Conservation (phyloP, 2,888 invertebrate species). For the Dicyrtomina minuta region DNA sequence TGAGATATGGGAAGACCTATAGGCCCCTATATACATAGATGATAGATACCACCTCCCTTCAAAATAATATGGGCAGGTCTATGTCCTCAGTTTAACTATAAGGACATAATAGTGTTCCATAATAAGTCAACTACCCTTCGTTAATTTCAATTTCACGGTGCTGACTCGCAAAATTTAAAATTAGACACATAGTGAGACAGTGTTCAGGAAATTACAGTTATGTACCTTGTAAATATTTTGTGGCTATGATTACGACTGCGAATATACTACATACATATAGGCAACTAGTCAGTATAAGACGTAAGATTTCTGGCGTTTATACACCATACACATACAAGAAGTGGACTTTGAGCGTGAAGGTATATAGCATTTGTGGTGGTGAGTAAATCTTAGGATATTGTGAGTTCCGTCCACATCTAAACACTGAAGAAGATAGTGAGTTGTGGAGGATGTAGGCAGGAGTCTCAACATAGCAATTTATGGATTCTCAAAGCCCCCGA, state of each 20-base stretch:
- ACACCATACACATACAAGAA: too few species aligned
- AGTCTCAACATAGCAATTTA: conserved; percentile 24
- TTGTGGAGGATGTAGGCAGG: background rate
- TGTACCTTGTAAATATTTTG: too few species aligned
- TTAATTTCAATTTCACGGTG: conserved; percentile 33
- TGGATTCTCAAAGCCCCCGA: conserved; percentile 21
- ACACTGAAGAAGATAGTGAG: background rate
- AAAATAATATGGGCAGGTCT: too few species aligned
- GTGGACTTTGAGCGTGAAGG: background rate
- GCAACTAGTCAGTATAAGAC: too few species aligned
- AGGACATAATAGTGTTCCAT: background rate
- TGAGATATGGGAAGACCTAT: too few species aligned
- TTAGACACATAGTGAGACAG: conserved; percentile 8
- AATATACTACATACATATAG: too few species aligned
- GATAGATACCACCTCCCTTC: too few species aligned
- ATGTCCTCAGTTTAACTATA: too few species aligned
- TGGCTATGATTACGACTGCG: too few species aligned
- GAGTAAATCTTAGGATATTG: background rate
- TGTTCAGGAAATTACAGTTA: too few species aligned
- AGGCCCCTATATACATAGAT: too few species aligned
- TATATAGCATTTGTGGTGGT: background rate
- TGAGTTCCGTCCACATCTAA: background rate
- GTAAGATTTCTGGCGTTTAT: too few species aligned
- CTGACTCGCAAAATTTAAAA: conserved; percentile 33
- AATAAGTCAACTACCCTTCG: conserved; percentile 26